Evolutionary conservation across 2,113 vertebrate genomes (phyloP).

Genomic region (Aepyceros melampus): DNA sequence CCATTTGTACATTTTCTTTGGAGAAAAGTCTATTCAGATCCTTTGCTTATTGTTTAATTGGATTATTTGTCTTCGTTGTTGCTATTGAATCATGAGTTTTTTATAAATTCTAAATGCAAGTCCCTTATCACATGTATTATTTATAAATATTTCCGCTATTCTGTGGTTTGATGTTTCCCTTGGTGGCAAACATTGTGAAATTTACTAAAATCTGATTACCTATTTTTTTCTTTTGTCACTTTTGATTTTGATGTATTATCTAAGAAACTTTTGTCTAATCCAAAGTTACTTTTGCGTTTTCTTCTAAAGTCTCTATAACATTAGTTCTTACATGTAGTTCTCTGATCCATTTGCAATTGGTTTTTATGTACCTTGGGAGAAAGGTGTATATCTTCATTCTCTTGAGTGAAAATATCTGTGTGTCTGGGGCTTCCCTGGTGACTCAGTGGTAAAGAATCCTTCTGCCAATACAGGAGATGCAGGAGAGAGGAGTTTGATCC

Average conservation of each 20-base stretch:
- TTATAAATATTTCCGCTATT: not conserved
- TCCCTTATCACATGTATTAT: not conserved
- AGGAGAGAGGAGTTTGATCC: not conserved
- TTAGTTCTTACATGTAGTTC: not conserved
- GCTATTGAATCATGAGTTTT: not conserved
- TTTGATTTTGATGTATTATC: not conserved
- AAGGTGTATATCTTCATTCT: not conserved
- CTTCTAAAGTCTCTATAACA: not conserved
- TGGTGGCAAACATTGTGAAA: not conserved
- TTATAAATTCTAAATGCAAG: not conserved
- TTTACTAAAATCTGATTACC: not conserved
- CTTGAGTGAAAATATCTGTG: not conserved
- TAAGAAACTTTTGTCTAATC: not conserved
- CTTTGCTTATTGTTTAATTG: not conserved
- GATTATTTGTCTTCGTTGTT: not conserved
- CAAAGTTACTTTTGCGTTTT: not conserved
- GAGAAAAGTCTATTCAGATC: not conserved
- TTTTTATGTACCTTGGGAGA: not conserved
- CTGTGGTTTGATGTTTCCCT: not conserved
- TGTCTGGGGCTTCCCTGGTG: not conserved
- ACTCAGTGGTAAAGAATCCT: not conserved
- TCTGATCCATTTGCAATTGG: not conserved
- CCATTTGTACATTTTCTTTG: not conserved
- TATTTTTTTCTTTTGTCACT: not conserved
- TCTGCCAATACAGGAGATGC: not conserved